Evolutionary conservation across 2,797 vertebrate species (phyloP).

Genomic region (Schizopygopsis pylzovi): DNA sequence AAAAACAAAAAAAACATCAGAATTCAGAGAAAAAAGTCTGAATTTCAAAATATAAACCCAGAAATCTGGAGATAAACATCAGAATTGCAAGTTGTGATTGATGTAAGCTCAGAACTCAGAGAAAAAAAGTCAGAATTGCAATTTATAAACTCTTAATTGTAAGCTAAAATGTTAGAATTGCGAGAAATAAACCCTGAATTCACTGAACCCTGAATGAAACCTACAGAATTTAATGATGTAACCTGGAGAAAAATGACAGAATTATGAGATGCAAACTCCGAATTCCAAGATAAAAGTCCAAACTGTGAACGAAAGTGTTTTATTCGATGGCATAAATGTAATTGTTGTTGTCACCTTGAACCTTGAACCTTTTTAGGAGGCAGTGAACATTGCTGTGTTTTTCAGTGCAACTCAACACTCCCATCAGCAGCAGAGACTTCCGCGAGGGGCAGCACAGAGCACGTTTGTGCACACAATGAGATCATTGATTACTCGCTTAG

Average conservation of each 20-base stretch:
- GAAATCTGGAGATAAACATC: background rate
- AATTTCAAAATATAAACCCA: background rate
- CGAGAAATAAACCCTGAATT: background rate
- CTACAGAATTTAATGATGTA: too few species aligned
- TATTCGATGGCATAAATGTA: background rate
- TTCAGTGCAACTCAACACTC: slow-evolving; percentile 34
- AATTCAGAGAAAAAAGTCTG: too few species aligned
- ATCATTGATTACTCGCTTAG: slow-evolving; percentile 61
- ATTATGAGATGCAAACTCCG: background rate
- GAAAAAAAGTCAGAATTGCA: background rate
- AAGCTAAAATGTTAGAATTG: background rate
- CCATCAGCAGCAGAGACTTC: slow-evolving; percentile 38
- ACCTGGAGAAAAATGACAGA: background rate
- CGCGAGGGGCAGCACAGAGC: slow-evolving; percentile 24
- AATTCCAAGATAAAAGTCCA: background rate
- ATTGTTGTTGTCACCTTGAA: background rate
- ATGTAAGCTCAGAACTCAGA: background rate
- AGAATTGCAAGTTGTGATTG: background rate
- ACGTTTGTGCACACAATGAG: slow-evolving; percentile 57
- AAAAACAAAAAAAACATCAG: too few species aligned
- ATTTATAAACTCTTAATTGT: too few species aligned
- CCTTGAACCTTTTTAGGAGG: too few species aligned
- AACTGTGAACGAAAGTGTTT: background rate
- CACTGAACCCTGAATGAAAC: too few species aligned
- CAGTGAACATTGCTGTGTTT: slow-evolving; percentile 8